These are phyloP conservation scores for Lycia hirtaria DNA, from an alignment of 2,888 invertebrate genomes.

Conservation along the genomic window DNA sequence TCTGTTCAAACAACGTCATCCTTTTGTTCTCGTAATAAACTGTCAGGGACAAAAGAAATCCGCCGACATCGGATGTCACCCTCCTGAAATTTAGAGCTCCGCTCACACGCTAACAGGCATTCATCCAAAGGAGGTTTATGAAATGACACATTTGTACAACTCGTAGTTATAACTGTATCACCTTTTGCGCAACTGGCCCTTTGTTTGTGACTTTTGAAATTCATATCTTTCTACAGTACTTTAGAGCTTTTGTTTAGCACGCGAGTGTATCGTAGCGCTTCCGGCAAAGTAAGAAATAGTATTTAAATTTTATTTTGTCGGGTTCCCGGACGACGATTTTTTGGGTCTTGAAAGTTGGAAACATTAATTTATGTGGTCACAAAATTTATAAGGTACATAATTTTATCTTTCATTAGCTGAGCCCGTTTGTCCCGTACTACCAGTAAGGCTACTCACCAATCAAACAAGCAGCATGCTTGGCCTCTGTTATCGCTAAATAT, in stretches of 20 bases:
- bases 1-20: conserved; percentile 70
- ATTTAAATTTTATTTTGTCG: conserved; percentile 12
- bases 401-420: neutral
- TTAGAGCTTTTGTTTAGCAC: conserved; percentile 21
- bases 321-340: neutral
- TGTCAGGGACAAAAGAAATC: conserved; percentile 77
- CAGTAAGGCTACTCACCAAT: no score
- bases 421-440: no score
- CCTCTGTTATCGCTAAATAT: no score
- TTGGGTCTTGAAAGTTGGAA: neutral
- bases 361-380: neutral
- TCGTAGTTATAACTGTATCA: conserved; percentile 44
- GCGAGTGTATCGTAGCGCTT: conserved; percentile 5
- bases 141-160: conserved; percentile 49
- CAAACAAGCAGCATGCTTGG: no score
- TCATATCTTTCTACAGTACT: conserved; percentile 13
- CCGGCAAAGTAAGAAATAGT: conserved; percentile 10
- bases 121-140: conserved; percentile 59
- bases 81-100: conserved; percentile 65
- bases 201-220: conserved; percentile 31
- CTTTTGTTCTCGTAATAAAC: conserved; percentile 80
- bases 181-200: conserved; percentile 38
- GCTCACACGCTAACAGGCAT: conserved; percentile 51
- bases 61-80: conserved; percentile 69
- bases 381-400: no score